Evolutionary conservation across 92 coral and sea anemone genomes (phyloP), one percentile per base, ranked within the genome.

Genomic region (Epizoanthus rinbou): DNA sequence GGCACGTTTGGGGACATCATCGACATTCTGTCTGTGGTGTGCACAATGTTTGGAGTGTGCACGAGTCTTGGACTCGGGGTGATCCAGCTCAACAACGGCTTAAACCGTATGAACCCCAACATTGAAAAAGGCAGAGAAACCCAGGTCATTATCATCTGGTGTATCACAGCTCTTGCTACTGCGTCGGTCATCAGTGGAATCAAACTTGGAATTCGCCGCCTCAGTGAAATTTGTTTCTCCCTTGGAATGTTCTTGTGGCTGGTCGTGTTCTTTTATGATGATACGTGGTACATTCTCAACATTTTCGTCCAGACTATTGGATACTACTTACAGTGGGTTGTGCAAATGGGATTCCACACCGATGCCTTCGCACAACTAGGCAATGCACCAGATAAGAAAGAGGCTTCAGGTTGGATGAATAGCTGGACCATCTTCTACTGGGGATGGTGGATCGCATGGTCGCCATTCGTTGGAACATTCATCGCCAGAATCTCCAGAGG

Each of bases 41-140:
- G 91, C 47, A 91, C 98, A 68, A 92, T 92, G 98, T 90, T 92
- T 84, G 98, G 98, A 17, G 98, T 94, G 23, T 94, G 98, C 67
- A 94, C 98, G 43, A 94, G 98, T 85, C 95, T 94, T 73, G 98
- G 98, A 28, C 86, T 91, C 52, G 95, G 98, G 11, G 95, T 85
- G 56, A 85, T 94, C 64, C 94, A 91, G 71, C 90, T 93, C 60
- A 93, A 93, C 75, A n/a, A n/a, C n/a, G n/a, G n/a, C n/a, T n/a
- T n/a, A n/a, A n/a, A n/a, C 43, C 92, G 97, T 31, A 35, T 93
- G 45, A 90, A 93, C 87, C 18, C 62, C 80, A 62, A 65, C 87
- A 88, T 93, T 53, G 80, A 71, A 7, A 69, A 87, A 15, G 58
- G 57, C 6, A 76, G 64, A 22, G 82, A 72, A 19, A 91, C 76